A percentile compares a stretch with the other conserved stretches of the same genome.
Conservation (phyloP, 2,888 invertebrate species). For the Bellardia pandia region DNA sequence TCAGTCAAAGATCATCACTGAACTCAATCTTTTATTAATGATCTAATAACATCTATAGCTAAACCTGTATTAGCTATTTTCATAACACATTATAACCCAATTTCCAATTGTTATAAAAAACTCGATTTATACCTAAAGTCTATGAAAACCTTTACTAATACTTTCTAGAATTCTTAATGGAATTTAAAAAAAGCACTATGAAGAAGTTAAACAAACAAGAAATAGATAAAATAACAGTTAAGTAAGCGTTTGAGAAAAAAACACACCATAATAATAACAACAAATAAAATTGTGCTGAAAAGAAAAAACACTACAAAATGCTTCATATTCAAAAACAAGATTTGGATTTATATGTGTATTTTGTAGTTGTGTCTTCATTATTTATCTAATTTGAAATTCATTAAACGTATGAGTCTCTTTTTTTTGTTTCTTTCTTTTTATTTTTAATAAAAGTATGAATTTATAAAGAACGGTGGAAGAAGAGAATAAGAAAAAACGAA, state of each 20-base stretch:
- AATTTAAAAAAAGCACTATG: background rate
- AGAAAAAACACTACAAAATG: constrained; percentile 48
- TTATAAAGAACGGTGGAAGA: constrained; percentile 28
- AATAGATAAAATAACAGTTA: constrained; percentile 42
- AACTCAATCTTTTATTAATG: background rate
- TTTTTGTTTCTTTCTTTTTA: constrained; percentile 4
- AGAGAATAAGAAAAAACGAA: constrained; percentile 69
- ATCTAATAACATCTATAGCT: background rate
- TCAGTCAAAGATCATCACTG: background rate
- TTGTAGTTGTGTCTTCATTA: constrained; percentile 21
- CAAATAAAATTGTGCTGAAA: background rate
- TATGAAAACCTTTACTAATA: background rate
- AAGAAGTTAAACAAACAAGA: background rate
- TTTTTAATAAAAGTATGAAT: constrained; percentile 40
- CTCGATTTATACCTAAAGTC: background rate
- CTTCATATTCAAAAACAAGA: constrained; percentile 56
- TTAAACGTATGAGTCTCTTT: constrained; percentile 46
- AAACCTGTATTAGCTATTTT: background rate
- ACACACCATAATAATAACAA: constrained; percentile 5
- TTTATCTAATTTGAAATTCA: constrained; percentile 69
- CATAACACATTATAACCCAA: background rate
- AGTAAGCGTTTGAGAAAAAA: background rate
- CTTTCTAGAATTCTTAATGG: constrained; percentile 43
- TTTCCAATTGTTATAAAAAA: background rate
- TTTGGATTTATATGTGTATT: constrained; percentile 20